Percentiles rank a stretch among this genome's conserved stretches.
Evolutionary conservation across 2,797 vertebrate genomes (phyloP).

Genomic region (Pelodytes ibericus): DNA sequence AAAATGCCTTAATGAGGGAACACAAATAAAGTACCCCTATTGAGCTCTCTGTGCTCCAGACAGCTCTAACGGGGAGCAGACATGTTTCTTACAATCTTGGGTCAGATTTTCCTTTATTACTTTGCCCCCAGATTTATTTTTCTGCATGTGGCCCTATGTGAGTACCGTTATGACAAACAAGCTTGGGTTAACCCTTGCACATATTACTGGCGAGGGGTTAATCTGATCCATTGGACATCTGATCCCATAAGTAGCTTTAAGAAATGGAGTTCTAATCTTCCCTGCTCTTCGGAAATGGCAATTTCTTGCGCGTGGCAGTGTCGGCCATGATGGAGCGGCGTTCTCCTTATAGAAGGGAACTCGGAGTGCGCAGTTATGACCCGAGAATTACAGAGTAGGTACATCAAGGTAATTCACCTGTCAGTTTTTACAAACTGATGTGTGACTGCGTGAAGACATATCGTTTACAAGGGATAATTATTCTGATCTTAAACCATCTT

Average conservation of each 20-base stretch:
- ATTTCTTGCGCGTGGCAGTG: too few relatives aligned
- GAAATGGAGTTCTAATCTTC: background rate
- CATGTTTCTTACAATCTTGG: too few relatives aligned
- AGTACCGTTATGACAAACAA: too few relatives aligned
- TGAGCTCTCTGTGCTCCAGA: too few relatives aligned
- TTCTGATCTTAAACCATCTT: slow-evolving; percentile 25
- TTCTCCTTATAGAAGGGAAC: background rate
- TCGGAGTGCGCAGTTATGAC: background rate
- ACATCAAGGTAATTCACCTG: slow-evolving; percentile 36
- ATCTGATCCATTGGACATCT: background rate
- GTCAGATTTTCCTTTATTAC: too few relatives aligned
- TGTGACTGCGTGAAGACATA: background rate
- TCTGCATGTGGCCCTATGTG: too few relatives aligned
- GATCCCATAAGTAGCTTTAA: background rate
- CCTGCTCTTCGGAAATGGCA: too few relatives aligned
- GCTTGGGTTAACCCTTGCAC: background rate
- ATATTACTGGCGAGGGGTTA: background rate
- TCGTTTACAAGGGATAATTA: slow-evolving; percentile 44
- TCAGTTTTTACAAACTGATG: slow-evolving; percentile 26
- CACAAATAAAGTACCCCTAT: too few relatives aligned
- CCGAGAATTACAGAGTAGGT: slow-evolving; percentile 14
- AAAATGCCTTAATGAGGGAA: too few relatives aligned
- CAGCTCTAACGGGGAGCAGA: too few relatives aligned
- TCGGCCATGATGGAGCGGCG: too few relatives aligned
- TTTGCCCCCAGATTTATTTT: too few relatives aligned